phyloP scores from a whole-genome alignment of 2,113 vertebrate genomes.

The Menura novaehollandiae region DNA sequence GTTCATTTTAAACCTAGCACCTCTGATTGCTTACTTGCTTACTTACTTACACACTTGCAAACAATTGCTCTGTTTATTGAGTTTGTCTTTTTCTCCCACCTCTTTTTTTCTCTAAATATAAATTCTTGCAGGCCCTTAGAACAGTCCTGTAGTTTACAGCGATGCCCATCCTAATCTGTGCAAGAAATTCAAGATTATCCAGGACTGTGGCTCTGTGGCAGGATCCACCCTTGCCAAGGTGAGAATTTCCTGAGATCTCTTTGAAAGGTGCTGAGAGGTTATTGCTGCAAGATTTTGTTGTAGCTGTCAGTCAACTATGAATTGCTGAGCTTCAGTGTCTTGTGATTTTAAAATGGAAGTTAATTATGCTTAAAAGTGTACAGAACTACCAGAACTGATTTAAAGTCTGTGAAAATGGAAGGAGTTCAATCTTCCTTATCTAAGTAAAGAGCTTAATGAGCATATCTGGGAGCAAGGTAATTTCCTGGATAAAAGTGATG shows the following conservation, averaged over 20 bases:
- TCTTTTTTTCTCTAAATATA: not conserved
- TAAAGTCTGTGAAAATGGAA: not conserved
- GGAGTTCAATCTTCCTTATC: not conserved
- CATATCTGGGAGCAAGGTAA: not conserved
- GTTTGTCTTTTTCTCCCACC: not conserved
- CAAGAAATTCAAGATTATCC: not conserved
- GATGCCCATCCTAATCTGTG: not conserved
- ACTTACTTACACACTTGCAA: not conserved
- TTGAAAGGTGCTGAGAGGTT: not conserved
- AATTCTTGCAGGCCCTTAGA: not conserved
- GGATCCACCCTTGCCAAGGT: not conserved
- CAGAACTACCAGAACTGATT: not conserved
- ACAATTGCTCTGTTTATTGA: not conserved
- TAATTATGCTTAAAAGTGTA: not conserved
- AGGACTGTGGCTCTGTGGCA: not conserved
- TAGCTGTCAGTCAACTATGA: not conserved
- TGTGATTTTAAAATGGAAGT: not conserved
- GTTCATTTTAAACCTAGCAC: not conserved
- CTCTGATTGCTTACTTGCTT: not conserved
- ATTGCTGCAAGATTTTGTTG: not conserved
- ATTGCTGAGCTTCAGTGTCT: not conserved
- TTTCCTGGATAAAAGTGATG: not conserved
- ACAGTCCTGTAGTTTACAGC: not conserved
- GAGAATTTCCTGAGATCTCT: not conserved
- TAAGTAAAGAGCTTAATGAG: not conserved